Evolutionary conservation across 2,113 vertebrate genomes (phyloP), one percentile per base, ranked within the genome.

Genomic region (Brachionichthys hirsutus): DNA sequence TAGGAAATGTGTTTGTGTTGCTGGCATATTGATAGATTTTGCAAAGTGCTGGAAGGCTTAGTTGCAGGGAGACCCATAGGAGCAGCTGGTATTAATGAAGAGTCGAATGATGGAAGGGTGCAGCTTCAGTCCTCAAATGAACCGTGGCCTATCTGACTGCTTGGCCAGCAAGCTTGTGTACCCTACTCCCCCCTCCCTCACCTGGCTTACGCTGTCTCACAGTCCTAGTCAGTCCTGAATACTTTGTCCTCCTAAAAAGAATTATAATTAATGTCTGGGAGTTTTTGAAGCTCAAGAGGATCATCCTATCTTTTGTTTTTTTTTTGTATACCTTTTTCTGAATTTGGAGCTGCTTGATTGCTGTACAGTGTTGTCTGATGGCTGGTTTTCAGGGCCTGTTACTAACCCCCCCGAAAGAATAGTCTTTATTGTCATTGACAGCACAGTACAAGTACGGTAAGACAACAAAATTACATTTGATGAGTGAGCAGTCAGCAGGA

Each of bases 81-180:
- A 85, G 71, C 70, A 77, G 65, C 65, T 74, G 58, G 57, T 74
- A 54, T 77, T 88, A 85, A 74, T 77, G 73, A 84, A 85, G 42
- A 81, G 72, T 59, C 30, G 18, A 73, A 50, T 62, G 65, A 80
- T 73, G 82, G 70, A 81, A 81, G 77, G 78, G 54, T 71, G 53
- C 67, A 69, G 73, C 70, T 63, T 66, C 68, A 61, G 73, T 75
- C 78, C 76, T 85, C 58, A 76, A 80, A 85, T 87, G 82, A 89
- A 81, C 83, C 49, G n/a, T 75, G 55, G 58, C 59, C 57, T 74
- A 57, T 65, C 59, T 78, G 57, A 59, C 61, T 66, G 71, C 65
- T 44, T 53, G 41, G 52, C 67, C 56, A 22, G 47, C 63, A 34
- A 67, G 67, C 67, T 59, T 75, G 50, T 72, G 54, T 62, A 47